Percentiles rank a stretch among this genome's conserved stretches.
Evolutionary conservation across 2,113 vertebrate species (phyloP).

Genomic region (Cyprinodon variegatus): DNA sequence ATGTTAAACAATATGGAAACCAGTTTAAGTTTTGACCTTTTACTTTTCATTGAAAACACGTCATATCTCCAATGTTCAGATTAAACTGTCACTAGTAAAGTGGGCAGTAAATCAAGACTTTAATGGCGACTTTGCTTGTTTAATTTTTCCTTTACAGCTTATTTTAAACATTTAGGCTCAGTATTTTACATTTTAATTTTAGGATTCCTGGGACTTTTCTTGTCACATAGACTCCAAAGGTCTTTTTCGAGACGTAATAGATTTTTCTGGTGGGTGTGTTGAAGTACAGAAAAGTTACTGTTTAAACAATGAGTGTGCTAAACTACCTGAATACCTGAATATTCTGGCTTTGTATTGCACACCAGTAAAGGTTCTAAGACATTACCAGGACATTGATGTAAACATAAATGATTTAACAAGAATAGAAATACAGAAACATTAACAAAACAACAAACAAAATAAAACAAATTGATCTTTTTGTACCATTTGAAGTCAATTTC

Average conservation of each 20-base stretch:
- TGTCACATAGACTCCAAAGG: background rate
- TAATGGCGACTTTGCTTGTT: background rate
- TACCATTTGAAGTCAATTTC: too few relatives aligned
- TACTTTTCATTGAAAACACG: background rate
- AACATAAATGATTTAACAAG: background rate
- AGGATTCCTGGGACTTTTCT: background rate
- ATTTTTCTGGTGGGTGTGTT: conserved; percentile 5
- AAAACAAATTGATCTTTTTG: too few relatives aligned
- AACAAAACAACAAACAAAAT: too few relatives aligned
- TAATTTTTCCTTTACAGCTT: background rate
- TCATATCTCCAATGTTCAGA: background rate
- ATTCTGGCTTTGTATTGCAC: background rate
- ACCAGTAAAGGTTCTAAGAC: background rate
- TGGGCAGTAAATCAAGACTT: background rate
- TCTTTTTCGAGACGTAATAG: background rate
- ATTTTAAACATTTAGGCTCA: background rate
- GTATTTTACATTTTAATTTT: background rate
- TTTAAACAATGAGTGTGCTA: background rate
- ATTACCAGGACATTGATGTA: background rate
- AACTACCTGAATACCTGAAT: background rate
- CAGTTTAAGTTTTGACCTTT: background rate
- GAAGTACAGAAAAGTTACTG: background rate
- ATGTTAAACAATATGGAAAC: background rate
- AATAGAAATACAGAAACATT: too few relatives aligned
- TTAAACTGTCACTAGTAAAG: background rate